Percentiles rank a stretch among this genome's conserved stretches.
Conservation (phyloP, 2,113 vertebrate genomes). For the Opisthocomus hoazin region DNA sequence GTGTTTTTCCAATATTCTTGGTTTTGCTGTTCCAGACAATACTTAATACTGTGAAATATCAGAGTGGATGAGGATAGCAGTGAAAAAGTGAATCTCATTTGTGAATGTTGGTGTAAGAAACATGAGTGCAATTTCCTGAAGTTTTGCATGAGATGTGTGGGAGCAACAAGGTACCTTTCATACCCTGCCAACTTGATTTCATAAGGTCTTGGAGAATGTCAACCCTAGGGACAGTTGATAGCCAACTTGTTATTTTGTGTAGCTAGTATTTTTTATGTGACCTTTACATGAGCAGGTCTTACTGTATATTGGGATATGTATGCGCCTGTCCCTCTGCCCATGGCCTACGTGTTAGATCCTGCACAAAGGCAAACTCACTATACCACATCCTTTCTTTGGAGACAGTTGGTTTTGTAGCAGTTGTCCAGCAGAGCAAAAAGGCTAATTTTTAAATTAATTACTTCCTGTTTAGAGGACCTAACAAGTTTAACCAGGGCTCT, state of each 20-base stretch:
- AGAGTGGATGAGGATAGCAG: background rate
- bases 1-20: background rate
- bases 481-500: background rate
- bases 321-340: background rate
- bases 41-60: background rate
- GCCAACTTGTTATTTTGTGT: background rate
- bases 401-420: background rate
- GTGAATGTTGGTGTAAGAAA: slow-evolving; percentile 17
- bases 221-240: background rate
- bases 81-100: slow-evolving; percentile 2
- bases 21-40: background rate
- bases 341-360: background rate
- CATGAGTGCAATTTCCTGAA: slow-evolving; percentile 52
- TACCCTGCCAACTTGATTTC: slow-evolving; percentile 46
- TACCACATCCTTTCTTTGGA: background rate
- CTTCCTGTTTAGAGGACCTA: background rate
- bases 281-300: background rate
- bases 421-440: background rate
- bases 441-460: background rate
- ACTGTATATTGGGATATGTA: background rate
- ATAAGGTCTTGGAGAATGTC: slow-evolving; percentile 7
- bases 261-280: background rate
- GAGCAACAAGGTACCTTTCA: slow-evolving; percentile 21
- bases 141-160: slow-evolving; percentile 21
- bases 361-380: background rate